Evolutionary conservation across 2,888 invertebrate genomes (phyloP), one percentile per base, ranked within the genome.

Genomic region (Agonum fuliginosum): DNA sequence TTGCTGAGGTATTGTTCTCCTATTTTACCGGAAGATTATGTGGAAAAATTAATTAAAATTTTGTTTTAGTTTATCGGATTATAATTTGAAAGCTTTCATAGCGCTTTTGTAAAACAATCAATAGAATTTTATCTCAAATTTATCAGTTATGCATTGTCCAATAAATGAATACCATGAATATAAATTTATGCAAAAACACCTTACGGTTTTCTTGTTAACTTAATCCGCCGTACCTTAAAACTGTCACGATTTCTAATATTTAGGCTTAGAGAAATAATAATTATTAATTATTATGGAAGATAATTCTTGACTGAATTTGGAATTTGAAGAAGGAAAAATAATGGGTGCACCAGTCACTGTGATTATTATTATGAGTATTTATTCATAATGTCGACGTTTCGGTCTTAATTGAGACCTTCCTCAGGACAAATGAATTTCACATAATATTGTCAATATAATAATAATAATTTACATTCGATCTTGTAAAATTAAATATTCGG

Each of bases 151-250:
- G n/a, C 37, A 8, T 3, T 37, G n/a, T 37, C n/a, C n/a, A 37
- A 1, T 6, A n/a, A n/a, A 37, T 37, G 8, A 19, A 6, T 48
- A 48, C 12, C 54, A 24, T 5, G 10, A 20, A 4, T 22, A 12
- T 1, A 14, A 70, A 70, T 70, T 70, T 12, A 70, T 70, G 46
- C 46, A 70, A 24, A 27, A 70, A 46, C 46, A 48, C 46, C 70
- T 43, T 8, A 5, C 30, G 30, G 4, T 30, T 30, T 8, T 54
- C n/a, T 22, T 19, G 19, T 14, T n/a, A 10, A n/a, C 24, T 8
- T 14, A 70, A 70, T 19, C 70, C 10, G 17, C 2, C 4, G 3
- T 46, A 14, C 24, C 3, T 46, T 17, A 5, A 46, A 70, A 24
- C 3, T 70, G 46, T 70, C 70, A 70, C 70, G 70, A 70, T 24